phyloP scores from a whole-genome alignment of 2,113 vertebrate genomes.

The Peromyscus polionotus region DNA sequence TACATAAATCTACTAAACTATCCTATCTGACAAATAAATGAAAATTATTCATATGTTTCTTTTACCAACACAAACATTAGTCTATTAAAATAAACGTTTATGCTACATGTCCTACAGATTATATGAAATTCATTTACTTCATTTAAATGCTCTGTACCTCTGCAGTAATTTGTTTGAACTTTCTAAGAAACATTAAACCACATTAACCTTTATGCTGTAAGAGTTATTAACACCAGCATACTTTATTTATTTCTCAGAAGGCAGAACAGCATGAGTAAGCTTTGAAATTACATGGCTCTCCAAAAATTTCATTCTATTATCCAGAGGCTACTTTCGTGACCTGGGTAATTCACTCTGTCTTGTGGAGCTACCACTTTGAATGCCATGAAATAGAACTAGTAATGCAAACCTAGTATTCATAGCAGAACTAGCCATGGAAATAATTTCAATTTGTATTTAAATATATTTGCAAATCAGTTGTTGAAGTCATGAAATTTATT shows the following conservation, averaged over 20 bases:
- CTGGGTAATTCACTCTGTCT: neutral
- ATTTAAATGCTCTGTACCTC: neutral
- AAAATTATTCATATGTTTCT: neutral
- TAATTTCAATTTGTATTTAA: conserved; percentile 14
- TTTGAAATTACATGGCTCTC: neutral
- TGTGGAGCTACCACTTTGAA: neutral
- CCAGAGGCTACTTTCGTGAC: neutral
- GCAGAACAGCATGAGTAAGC: neutral
- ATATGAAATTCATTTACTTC: neutral
- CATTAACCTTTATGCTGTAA: neutral
- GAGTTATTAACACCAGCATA: neutral
- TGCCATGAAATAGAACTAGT: neutral
- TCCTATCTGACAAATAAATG: neutral
- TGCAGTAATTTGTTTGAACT: neutral
- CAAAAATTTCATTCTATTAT: neutral
- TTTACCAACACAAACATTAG: neutral
- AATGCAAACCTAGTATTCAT: neutral
- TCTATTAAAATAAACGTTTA: neutral
- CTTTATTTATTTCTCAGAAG: neutral
- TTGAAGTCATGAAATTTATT: neutral
- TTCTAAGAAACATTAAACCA: neutral
- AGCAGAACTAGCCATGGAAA: neutral
- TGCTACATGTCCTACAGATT: neutral
- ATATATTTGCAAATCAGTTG: neutral
- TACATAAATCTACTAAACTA: neutral